phyloP scores from a whole-genome alignment of 1,140 invertebrate species.

The Leptonema lineaticorne region DNA sequence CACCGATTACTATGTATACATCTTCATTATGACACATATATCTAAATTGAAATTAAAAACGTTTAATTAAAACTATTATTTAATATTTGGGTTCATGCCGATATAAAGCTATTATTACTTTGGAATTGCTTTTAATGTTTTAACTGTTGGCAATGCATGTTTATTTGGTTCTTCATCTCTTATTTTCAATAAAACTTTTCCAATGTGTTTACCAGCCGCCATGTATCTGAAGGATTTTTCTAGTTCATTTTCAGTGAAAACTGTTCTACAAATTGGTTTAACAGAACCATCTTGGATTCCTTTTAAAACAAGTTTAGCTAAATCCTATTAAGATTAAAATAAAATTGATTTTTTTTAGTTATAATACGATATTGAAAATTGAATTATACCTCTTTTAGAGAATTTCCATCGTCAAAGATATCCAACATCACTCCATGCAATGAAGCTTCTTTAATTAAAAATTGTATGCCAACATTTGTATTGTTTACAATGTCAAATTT shows the following conservation, averaged over 20 bases:
- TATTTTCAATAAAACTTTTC: slow-evolving; percentile 79
- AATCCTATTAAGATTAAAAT: slow-evolving; percentile 37
- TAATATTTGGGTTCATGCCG: too few relatives aligned
- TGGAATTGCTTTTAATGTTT: slow-evolving; percentile 55
- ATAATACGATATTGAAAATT: not conserved
- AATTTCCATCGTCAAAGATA: slow-evolving; percentile 59
- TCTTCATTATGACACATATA: slow-evolving; percentile 53
- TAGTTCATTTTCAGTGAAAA: slow-evolving; percentile 62
- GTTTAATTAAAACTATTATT: too few relatives aligned
- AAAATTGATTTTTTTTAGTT: not conserved
- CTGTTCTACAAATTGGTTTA: slow-evolving; percentile 61
- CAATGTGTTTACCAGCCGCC: slow-evolving; percentile 84
- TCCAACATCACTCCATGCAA: slow-evolving; percentile 89
- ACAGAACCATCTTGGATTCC: slow-evolving; percentile 69
- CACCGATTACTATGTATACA: slow-evolving; percentile 66
- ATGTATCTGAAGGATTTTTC: slow-evolving; percentile 74
- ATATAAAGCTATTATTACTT: slow-evolving; percentile 42
- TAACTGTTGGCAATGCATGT: slow-evolving; percentile 43
- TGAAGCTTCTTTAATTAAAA: slow-evolving; percentile 81
- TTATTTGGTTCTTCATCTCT: slow-evolving; percentile 55
- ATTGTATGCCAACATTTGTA: slow-evolving; percentile 66
- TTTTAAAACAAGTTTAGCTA: slow-evolving; percentile 58
- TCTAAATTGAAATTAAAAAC: slow-evolving; percentile 19
- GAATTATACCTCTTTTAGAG: slow-evolving; percentile 46
- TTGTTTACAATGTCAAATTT: slow-evolving; percentile 73